These are phyloP conservation scores for Phaethon lepturus DNA, from an alignment of 2,113 vertebrate species.

Conservation along the genomic window DNA sequence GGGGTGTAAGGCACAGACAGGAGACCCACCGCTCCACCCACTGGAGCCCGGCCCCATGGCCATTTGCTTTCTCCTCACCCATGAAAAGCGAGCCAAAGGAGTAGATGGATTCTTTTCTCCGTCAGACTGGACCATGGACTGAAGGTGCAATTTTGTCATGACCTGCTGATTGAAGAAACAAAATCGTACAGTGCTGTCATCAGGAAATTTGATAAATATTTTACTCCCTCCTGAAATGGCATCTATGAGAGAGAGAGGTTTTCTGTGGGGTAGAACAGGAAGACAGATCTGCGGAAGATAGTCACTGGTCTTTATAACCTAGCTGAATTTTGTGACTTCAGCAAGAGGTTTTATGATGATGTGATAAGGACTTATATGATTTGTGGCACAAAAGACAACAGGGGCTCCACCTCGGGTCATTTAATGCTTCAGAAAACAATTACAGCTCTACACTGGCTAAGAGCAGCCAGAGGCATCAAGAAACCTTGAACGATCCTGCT, in stretches of 20 bases:
- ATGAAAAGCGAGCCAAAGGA: not conserved
- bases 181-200: not conserved
- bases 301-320: not conserved
- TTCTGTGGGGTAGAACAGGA: not conserved
- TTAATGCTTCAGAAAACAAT: not conserved
- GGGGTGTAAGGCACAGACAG: not conserved
- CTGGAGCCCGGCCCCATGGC: not conserved
- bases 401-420: not conserved
- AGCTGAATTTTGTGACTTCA: not conserved
- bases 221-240: not conserved
- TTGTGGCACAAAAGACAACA: not conserved
- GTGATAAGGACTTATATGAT: not conserved
- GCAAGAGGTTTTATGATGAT: not conserved
- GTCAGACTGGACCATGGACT: accelerated
- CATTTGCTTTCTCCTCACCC: not conserved
- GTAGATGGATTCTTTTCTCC: not conserved
- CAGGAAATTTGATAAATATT: not conserved
- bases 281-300: not conserved
- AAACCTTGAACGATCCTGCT: not conserved
- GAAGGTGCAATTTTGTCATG: not conserved
- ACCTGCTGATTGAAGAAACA: not conserved
- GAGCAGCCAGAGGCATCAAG: not conserved
- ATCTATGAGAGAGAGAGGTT: not conserved
- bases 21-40: not conserved
- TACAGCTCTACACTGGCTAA: not conserved